These are phyloP conservation scores for Astreopora myriophthalma DNA, from an alignment of 64 coral and sea anemone genomes.

Conservation along the genomic window DNA sequence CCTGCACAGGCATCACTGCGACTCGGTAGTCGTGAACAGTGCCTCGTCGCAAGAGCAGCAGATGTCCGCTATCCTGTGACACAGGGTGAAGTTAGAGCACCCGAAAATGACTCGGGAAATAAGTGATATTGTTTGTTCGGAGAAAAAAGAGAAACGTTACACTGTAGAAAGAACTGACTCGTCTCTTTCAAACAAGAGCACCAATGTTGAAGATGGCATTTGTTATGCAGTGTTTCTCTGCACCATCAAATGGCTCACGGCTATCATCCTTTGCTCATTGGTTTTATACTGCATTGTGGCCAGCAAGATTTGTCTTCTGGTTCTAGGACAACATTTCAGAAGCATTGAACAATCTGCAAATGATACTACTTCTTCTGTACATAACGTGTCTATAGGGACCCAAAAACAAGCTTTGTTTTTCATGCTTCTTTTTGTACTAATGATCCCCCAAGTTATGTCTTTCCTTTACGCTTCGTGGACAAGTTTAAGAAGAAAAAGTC, in stretches of 20 bases:
- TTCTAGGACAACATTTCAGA: conserved; percentile 10
- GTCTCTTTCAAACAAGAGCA: background rate
- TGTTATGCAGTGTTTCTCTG: background rate
- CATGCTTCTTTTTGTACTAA: conserved; percentile 69
- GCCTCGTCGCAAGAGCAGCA: too few species aligned
- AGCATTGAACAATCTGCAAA: background rate
- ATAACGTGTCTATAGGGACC: background rate
- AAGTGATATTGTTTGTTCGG: too few species aligned
- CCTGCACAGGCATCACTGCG: too few species aligned
- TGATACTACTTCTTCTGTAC: background rate
- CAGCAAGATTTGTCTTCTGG: conserved; percentile 44
- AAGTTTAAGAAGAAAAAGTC: conserved; percentile 54
- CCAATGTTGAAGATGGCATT: background rate
- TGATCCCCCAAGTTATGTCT: conserved; percentile 74
- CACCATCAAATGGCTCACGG: conserved; percentile 1
- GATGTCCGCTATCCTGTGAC: background rate
- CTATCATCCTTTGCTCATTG: background rate
- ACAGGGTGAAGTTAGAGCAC: background rate
- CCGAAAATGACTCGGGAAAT: background rate
- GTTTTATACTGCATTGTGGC: conserved; percentile 10
- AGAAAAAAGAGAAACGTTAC: background rate
- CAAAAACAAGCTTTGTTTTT: conserved; percentile 69
- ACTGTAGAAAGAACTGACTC: background rate
- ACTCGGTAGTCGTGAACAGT: too few species aligned
- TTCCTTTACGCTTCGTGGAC: conserved; percentile 66